Percentiles rank a stretch among this genome's conserved stretches.
phyloP scores from a whole-genome alignment of 2,797 vertebrate genomes.

The Sitta carolinensis region DNA sequence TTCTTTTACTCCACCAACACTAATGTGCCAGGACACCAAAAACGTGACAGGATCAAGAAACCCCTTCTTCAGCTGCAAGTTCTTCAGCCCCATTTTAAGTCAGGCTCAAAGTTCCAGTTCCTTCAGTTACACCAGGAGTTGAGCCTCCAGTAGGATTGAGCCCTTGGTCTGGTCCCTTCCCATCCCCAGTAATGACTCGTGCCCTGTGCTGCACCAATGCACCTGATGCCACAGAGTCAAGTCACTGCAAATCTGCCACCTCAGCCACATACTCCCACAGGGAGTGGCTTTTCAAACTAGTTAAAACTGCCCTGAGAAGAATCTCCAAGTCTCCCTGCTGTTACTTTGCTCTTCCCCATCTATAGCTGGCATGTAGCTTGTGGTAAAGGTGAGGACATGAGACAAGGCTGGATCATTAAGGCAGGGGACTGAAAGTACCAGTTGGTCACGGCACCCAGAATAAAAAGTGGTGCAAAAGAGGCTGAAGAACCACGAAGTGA shows the following conservation, averaged over 20 bases:
- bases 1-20: background rate
- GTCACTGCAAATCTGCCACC: slow-evolving; percentile 4
- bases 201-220: background rate
- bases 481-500: background rate
- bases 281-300: background rate
- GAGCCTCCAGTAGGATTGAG: background rate
- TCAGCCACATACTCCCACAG: background rate
- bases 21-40: background rate
- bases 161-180: background rate
- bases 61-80: background rate
- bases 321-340: background rate
- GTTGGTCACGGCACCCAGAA: background rate
- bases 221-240: background rate
- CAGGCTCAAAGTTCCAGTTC: background rate
- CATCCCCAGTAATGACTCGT: background rate
- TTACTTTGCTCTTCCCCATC: background rate
- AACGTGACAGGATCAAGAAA: fast-evolving
- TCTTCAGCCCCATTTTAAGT: background rate
- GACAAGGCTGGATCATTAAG: background rate
- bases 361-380: background rate
- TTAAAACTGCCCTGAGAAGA: background rate
- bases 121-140: background rate
- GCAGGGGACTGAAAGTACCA: background rate
- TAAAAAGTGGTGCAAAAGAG: background rate
- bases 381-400: background rate